Percentiles rank a stretch among this genome's conserved stretches.
These are phyloP conservation scores for Drosophila macrospina DNA, from an alignment of 2,888 invertebrate genomes.

Conservation along the genomic window DNA sequence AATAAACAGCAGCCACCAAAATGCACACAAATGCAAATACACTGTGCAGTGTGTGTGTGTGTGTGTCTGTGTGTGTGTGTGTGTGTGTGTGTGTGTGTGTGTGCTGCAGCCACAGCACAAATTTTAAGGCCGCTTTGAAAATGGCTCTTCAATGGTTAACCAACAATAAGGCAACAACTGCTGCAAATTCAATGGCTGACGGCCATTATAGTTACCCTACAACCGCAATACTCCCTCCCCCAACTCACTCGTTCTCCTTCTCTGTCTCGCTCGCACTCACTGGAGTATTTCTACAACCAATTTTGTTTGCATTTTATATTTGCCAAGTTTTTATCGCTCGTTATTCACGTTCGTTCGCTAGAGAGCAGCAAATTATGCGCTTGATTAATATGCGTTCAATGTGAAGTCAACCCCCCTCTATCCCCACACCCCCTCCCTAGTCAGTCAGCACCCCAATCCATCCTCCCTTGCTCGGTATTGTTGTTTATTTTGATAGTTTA, in stretches of 20 bases:
- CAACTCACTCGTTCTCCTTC: neutral
- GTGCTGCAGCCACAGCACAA: conserved; percentile 44
- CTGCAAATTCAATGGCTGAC: conserved; percentile 62
- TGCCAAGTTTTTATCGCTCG: conserved; percentile 79
- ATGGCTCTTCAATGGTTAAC: conserved; percentile 76
- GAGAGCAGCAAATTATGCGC: conserved; percentile 70
- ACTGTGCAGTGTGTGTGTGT: conserved; percentile 4
- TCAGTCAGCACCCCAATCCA: neutral
- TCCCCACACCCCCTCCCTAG: neutral
- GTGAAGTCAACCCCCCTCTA: conserved; percentile 32
- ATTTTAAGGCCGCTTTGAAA: conserved; percentile 62
- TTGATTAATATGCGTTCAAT: conserved; percentile 77
- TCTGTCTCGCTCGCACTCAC: conserved; percentile 5
- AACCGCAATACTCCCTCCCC: conserved; percentile 4
- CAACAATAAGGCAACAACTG: conserved; percentile 74
- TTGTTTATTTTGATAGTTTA: conserved; percentile 76
- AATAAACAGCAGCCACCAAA: conserved; percentile 73
- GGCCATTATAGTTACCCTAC: conserved; percentile 52
- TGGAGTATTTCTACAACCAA: conserved; percentile 46
- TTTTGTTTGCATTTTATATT: conserved; percentile 78
- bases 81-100: conserved; percentile 13
- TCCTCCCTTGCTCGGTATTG: conserved; percentile 13
- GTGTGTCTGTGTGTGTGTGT: conserved; percentile 12
- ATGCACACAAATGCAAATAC: conserved; percentile 58
- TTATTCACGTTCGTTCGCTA: conserved; percentile 61